A percentile compares a stretch with the other conserved stretches of the same genome.
Evolutionary conservation across 1,140 invertebrate species (phyloP).

Genomic region (Saxidomus purpurata): DNA sequence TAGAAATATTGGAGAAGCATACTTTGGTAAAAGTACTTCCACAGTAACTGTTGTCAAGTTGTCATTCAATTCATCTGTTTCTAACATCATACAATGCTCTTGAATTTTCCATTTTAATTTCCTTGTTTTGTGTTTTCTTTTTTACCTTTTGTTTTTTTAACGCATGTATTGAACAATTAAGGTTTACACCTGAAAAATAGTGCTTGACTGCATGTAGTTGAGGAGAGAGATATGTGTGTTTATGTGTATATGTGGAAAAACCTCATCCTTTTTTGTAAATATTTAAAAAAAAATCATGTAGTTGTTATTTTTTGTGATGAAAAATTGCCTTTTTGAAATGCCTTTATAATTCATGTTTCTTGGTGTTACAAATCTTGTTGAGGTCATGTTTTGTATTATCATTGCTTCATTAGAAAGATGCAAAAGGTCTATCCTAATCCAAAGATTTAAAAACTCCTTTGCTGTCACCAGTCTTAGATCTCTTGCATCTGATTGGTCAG

Average conservation of each 20-base stretch:
- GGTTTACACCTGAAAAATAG: conserved; percentile 38
- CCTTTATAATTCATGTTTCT: conserved; percentile 50
- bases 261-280: conserved; percentile 32
- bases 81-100: too few relatives aligned
- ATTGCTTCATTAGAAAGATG: background rate
- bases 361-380: conserved; percentile 17
- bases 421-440: too few relatives aligned
- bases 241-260: conserved; percentile 25
- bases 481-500: too few relatives aligned
- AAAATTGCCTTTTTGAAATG: conserved; percentile 54
- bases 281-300: conserved; percentile 17
- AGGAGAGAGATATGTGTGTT: conserved; percentile 1
- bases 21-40: too few relatives aligned
- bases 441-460: too few relatives aligned
- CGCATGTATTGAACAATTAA: conserved; percentile 1
- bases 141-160: background rate
- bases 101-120: background rate
- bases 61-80: too few relatives aligned
- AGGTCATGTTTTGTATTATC: conserved; percentile 4
- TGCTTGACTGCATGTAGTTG: conserved; percentile 11
- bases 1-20: too few relatives aligned
- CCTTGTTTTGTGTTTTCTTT: conserved; percentile 27
- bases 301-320: conserved; percentile 48
- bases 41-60: too few relatives aligned
- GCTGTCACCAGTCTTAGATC: too few relatives aligned